Evolutionary conservation across 2,888 invertebrate species (phyloP), one percentile per base, ranked within the genome.

Genomic region (Sabatieria punctata): DNA sequence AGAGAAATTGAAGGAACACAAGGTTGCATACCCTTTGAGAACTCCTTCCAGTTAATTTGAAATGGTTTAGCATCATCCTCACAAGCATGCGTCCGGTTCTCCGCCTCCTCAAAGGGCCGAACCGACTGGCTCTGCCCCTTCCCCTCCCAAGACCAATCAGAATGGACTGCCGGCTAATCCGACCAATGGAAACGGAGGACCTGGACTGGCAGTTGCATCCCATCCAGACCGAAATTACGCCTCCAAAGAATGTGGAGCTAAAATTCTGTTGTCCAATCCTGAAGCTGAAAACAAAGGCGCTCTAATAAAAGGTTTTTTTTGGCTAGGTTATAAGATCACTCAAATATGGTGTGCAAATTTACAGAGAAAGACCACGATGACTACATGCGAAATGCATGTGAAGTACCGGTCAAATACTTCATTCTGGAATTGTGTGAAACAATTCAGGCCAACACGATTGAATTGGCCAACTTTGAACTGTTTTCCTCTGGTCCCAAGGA

Each of bases 361-460:
- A 18, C 39, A 44, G 49, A 47, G 33, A 51, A 51, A 23, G 47
- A 84, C 48, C 76, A 80, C 54, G 97, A 99, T 69, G 95, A 97
- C 65, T 99, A 99, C 68, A 85, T 95, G 80, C 75, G 95, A 49
- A 95, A 91, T 66, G 83, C 88, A 1, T 99, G 97, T 68, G 84
- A 80, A 55, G 8, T 15, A 15, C 61, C 60, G 13, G 66, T 65
- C 52, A 62, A 64, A 48, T 63, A 55, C 41, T 86, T 99, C 68
- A 79, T 93, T 25, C 82, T 97, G 2, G 95, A 99, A 70, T 75
- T 99, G 1, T 99, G 97, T 71, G 97, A 99, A 65, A 84, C 91
- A 2, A 82, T 99, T 51, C 91, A 91, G 70, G 83, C 89, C 2
- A 85, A 63, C 37, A 55, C 58, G 26, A 79, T 97, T 51, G 91